Percentiles rank a stretch among this genome's conserved stretches.
These are phyloP conservation scores for Liasis olivaceus DNA, from an alignment of 2,797 vertebrate species.

Conservation along the genomic window DNA sequence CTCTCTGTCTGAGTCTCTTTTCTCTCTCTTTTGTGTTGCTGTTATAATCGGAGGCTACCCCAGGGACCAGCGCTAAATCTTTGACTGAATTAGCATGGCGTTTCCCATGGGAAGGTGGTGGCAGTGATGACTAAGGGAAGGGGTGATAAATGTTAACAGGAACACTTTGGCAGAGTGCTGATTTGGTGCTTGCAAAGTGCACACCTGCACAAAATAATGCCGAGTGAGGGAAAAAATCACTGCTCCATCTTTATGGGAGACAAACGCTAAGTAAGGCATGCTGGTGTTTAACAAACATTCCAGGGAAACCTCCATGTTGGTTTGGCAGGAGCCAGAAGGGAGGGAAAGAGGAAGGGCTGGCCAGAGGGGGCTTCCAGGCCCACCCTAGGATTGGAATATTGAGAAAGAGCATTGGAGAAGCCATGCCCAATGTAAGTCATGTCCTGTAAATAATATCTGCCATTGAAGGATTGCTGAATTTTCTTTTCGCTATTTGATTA, in stretches of 20 bases:
- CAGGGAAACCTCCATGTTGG: slow-evolving; percentile 38
- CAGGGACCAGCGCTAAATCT: slow-evolving; percentile 61
- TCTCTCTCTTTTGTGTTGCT: slow-evolving; percentile 27
- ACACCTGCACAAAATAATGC: slow-evolving; percentile 72
- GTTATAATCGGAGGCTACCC: slow-evolving; percentile 54
- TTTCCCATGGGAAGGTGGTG: slow-evolving; percentile 53
- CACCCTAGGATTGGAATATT: not conserved
- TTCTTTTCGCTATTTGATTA: not conserved
- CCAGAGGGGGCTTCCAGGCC: not conserved
- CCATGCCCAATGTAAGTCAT: not conserved
- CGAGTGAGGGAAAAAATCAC: slow-evolving; percentile 57
- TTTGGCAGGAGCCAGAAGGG: slow-evolving; percentile 38
- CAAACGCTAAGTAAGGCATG: slow-evolving; percentile 23
- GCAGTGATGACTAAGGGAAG: slow-evolving; percentile 73
- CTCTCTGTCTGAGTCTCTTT: not conserved
- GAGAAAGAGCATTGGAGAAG: not conserved
- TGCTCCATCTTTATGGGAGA: slow-evolving; percentile 58
- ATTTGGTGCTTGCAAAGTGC: slow-evolving; percentile 71
- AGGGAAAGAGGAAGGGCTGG: not conserved
- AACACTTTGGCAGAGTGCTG: slow-evolving; percentile 75
- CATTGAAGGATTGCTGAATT: not conserved
- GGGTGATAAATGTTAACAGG: slow-evolving; percentile 77
- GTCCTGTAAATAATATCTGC: not conserved
- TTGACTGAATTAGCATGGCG: slow-evolving; percentile 67
- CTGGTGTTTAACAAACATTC: slow-evolving; percentile 59